Conservation (phyloP, 2,113 vertebrate species). For the Beaufortia kweichowensis region DNA sequence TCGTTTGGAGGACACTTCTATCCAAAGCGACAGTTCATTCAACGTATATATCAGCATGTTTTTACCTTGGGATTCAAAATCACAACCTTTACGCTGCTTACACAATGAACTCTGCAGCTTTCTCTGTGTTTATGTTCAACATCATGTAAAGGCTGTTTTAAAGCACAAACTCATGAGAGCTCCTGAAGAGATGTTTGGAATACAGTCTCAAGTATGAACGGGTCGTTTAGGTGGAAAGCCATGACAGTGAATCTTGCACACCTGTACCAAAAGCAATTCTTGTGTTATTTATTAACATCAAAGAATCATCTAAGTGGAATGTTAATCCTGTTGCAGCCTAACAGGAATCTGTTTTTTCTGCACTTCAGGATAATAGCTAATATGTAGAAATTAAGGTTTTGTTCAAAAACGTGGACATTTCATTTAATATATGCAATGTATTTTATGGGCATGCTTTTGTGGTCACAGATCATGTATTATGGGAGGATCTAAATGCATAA, state of each 20-base stretch:
- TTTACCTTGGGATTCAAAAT: not conserved
- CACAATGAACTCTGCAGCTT: not conserved
- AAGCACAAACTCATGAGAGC: not conserved
- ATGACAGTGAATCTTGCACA: not conserved
- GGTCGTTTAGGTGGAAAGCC: not conserved
- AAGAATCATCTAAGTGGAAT: not conserved
- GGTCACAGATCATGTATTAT: not conserved
- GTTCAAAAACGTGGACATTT: not conserved
- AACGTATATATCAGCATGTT: too few species aligned
- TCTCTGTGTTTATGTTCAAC: not conserved
- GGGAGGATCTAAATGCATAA: too few species aligned
- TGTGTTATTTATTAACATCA: conserved; percentile 5
- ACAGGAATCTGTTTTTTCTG: not conserved
- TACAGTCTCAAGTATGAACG: too few species aligned
- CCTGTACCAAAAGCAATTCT: not conserved
- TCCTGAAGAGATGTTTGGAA: not conserved
- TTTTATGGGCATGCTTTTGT: not conserved
- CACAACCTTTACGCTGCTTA: too few species aligned
- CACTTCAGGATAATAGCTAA: not conserved
- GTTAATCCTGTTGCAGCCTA: not conserved
- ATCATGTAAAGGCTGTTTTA: not conserved
- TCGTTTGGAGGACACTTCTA: too few species aligned
- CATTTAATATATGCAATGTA: not conserved
- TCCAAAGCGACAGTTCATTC: too few species aligned
- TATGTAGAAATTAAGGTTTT: not conserved